These are phyloP conservation scores for Eupeodes latifasciatus DNA, from an alignment of 2,888 invertebrate species.

Conservation along the genomic window DNA sequence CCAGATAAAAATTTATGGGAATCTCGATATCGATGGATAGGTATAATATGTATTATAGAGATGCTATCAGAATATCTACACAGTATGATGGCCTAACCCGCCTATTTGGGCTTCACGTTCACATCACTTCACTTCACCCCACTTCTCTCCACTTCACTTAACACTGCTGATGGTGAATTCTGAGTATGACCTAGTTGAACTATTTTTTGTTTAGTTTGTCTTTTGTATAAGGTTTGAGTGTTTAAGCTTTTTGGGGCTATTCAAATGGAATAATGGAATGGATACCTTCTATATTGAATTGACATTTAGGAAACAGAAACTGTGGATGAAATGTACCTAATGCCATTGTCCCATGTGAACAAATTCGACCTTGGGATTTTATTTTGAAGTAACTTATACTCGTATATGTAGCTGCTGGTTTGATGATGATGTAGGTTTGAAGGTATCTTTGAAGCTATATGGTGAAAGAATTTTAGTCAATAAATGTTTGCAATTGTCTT, in stretches of 20 bases:
- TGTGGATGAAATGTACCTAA: slow-evolving; percentile 2
- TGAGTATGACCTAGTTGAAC: slow-evolving; percentile 65
- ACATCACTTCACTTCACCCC: slow-evolving; percentile 2
- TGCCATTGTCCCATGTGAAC: slow-evolving; percentile 37
- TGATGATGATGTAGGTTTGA: not conserved
- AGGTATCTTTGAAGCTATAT: not conserved
- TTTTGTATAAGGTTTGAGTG: slow-evolving; percentile 26
- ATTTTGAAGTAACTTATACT: not conserved
- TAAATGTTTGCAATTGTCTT: slow-evolving; percentile 37
- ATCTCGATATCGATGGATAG: slow-evolving; percentile 55
- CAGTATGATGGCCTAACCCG: slow-evolving; percentile 65
- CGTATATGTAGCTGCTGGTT: not conserved
- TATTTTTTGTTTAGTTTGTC: slow-evolving; percentile 47
- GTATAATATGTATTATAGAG: slow-evolving; percentile 40
- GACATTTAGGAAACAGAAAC: slow-evolving; percentile 46
- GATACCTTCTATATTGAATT: slow-evolving; percentile 30
- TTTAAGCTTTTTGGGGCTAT: slow-evolving; percentile 18
- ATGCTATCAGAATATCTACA: slow-evolving; percentile 46
- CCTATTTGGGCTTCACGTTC: slow-evolving; percentile 28
- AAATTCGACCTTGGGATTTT: slow-evolving; percentile 43
- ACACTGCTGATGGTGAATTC: slow-evolving; percentile 16
- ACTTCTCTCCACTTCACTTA: not conserved
- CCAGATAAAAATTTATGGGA: slow-evolving; percentile 71
- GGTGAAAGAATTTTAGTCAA: slow-evolving; percentile 2
- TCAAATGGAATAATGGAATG: slow-evolving; percentile 28